These are phyloP conservation scores for Eudyptes chrysolophus DNA, from an alignment of 2,113 vertebrate species.

Conservation along the genomic window DNA sequence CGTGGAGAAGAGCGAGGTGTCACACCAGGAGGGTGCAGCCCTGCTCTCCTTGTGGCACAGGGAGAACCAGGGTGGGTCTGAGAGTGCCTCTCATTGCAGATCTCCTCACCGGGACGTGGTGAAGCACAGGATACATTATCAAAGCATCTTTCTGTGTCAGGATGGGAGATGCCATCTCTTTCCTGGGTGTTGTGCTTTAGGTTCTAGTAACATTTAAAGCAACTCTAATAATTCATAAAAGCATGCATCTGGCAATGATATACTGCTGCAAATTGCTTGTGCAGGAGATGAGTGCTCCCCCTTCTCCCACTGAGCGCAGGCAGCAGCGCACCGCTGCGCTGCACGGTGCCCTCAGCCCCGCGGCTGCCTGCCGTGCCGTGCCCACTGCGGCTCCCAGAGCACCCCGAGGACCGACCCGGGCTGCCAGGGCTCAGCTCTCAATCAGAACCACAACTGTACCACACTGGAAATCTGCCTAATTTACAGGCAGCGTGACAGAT, in stretches of 20 bases:
- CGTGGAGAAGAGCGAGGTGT: rapidly evolving
- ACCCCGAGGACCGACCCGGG: neutral
- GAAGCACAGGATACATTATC: neutral
- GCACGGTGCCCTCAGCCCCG: neutral
- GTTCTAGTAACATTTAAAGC: neutral
- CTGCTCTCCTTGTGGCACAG: neutral
- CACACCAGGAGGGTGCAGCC: neutral
- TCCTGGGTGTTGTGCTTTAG: neutral
- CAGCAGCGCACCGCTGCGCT: neutral
- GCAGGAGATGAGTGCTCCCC: neutral
- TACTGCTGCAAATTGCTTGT: rapidly evolving
- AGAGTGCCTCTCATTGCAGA: rapidly evolving
- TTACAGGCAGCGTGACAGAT: neutral
- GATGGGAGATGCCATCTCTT: neutral
- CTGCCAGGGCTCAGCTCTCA: neutral
- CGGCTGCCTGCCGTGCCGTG: neutral
- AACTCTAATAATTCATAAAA: rapidly evolving
- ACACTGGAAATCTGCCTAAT: rapidly evolving
- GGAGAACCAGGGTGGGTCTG: neutral
- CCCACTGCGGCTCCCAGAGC: neutral
- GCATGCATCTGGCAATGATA: rapidly evolving
- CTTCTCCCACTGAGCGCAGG: neutral
- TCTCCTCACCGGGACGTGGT: neutral
- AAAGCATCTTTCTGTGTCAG: neutral
- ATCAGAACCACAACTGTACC: neutral